Evolutionary conservation across 1,140 invertebrate species (phyloP).

Genomic region (Aphelinus atriplicis): DNA sequence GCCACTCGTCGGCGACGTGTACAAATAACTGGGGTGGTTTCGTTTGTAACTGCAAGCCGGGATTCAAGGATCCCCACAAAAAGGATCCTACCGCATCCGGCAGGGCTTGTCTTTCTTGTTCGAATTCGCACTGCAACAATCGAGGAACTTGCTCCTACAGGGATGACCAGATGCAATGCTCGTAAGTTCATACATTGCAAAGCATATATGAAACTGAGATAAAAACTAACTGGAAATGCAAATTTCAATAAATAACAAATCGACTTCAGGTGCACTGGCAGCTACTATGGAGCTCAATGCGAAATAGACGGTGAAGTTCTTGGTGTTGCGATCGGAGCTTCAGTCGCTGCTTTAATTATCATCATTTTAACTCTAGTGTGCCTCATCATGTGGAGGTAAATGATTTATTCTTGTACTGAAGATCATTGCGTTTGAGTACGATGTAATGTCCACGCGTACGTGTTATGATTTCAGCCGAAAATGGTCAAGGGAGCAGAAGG

Average conservation of each 20-base stretch:
- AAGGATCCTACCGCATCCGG: slow-evolving; percentile 74
- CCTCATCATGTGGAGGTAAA: slow-evolving; percentile 89
- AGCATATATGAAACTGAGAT: neutral
- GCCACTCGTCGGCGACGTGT: slow-evolving; percentile 85
- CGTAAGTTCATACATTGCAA: slow-evolving; percentile 66
- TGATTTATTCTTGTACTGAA: neutral
- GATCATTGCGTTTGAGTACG: no score
- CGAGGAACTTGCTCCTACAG: slow-evolving; percentile 83
- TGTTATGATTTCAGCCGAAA: slow-evolving; percentile 71
- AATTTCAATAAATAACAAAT: neutral
- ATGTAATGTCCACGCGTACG: no score
- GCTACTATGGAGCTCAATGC: slow-evolving; percentile 87
- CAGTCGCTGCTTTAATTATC: slow-evolving; percentile 86
- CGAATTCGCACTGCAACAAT: slow-evolving; percentile 82
- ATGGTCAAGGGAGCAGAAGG: slow-evolving; percentile 88
- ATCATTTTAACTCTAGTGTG: slow-evolving; percentile 87
- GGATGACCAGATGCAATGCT: slow-evolving; percentile 80
- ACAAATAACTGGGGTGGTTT: slow-evolving; percentile 91
- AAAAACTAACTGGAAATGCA: neutral
- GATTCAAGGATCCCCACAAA: slow-evolving; percentile 79
- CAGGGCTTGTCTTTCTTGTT: slow-evolving; percentile 80
- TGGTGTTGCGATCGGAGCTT: slow-evolving; percentile 89
- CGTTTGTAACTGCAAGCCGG: slow-evolving; percentile 82
- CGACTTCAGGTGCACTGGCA: slow-evolving; percentile 77
- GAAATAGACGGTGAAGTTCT: slow-evolving; percentile 92